Evolutionary conservation across 1,140 invertebrate genomes (phyloP), one percentile per base, ranked within the genome.

Genomic region (Orchestia grillus): DNA sequence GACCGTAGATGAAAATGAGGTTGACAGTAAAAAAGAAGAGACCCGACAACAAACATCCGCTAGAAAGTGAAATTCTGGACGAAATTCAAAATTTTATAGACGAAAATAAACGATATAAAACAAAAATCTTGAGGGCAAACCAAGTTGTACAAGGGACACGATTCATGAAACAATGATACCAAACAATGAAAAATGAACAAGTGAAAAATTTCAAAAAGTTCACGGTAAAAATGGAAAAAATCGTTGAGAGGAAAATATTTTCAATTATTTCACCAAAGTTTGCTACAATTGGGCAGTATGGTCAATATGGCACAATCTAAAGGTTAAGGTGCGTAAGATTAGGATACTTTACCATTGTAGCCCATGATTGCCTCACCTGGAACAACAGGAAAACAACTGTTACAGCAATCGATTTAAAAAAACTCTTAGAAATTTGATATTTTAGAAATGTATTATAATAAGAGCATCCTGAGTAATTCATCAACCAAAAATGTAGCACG

Each of bases 291-390:
- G 28, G 62, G 62, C 62, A 77, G 62, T 77, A 77, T 77, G 15
- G 62, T 77, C 62, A 77, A 77, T 77, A 77, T 77, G 36, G 36
- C 62, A 36, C 11, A 77, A 77, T 77, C 11, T 77, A 8, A 53
- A n/a, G 47, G 11, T 77, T 23, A 77, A 3, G 28, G 11, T 77
- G 11, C 62, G 36, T 77, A 77, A 77, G 3, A 77, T 77, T 45
- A 45, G n/a, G 15, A 45, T 45, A 94, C 92, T 44, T 94, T 94
- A 94, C 92, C 92, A 94, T 94, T 40, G 44, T 6, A 45, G 43
- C 44, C 44, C 40, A n/a, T 15, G 92, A 94, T 19, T 47, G 92
- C 44, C 92, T 94, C 92, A 94, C 92, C 92, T 94, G 92, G n/a
- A 94, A 94, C 92, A 94, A 94, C 43, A 94, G 3, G 41, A 45